Evolutionary conservation across 2,113 vertebrate species (phyloP).

Genomic region (Panthera tigris): DNA sequence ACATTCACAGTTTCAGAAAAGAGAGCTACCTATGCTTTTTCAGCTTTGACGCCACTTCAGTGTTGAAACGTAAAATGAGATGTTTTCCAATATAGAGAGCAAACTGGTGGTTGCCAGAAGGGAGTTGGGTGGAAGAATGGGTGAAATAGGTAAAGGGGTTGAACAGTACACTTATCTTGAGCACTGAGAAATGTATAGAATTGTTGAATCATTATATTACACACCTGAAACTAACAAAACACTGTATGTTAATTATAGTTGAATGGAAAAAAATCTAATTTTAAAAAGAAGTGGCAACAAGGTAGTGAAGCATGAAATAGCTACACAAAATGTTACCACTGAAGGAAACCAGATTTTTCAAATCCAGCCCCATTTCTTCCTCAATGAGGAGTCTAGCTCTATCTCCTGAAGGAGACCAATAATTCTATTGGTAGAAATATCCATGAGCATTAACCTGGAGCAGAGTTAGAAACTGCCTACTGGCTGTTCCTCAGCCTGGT

Average conservation of each 20-base stretch:
- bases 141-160: not conserved
- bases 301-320: not conserved
- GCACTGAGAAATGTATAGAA: not conserved
- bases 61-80: constrained; percentile 52
- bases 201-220: not conserved
- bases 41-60: not conserved
- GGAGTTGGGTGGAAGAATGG: not conserved
- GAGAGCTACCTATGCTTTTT: not conserved
- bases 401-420: not conserved
- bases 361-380: not conserved
- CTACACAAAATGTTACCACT: not conserved
- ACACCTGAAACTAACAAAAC: not conserved
- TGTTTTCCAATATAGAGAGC: not conserved
- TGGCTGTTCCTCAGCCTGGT: not conserved
- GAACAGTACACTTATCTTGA: not conserved
- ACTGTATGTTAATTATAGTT: not conserved
- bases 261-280: not conserved
- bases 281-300: not conserved
- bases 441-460: not conserved
- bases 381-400: not conserved
- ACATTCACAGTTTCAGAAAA: not conserved
- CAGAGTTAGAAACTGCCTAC: not conserved
- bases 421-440: not conserved
- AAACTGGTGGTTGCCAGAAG: not conserved
- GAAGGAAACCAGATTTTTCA: not conserved